Evolutionary conservation across 37 sponge, comb jelly and placozoan species (phyloP), one percentile per base, ranked within the genome.

Genomic region (Petrosia ficiformis): DNA sequence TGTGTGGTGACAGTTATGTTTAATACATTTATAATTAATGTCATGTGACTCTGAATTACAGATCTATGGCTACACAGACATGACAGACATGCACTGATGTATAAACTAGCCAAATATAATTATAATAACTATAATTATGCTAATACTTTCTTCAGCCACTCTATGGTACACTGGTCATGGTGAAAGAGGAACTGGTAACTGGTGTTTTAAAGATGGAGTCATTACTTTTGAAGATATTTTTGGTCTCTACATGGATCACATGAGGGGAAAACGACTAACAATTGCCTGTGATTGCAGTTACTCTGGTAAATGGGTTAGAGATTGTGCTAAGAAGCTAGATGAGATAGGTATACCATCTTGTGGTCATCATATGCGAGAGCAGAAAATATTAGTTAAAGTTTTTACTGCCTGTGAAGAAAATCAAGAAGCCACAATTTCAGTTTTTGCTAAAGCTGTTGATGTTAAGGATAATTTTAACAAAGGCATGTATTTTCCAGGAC

Each of bases 161-260:
- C n/a, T n/a, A n/a, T 48, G 54, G 54, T 48, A 48, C 54, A 48
- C 54, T 48, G 54, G 54, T 19, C 72, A 57, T 67, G 43, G 90
- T 81, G n/a, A n/a, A n/a, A n/a, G n/a, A n/a, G n/a, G n/a, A n/a
- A n/a, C n/a, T n/a, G n/a, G n/a, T n/a, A n/a, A n/a, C n/a, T n/a
- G n/a, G n/a, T n/a, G n/a, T n/a, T n/a, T n/a, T n/a, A n/a, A n/a
- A n/a, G n/a, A n/a, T 73, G 86, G 82, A 39, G 65, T 67, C 59
- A 81, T 90, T 58, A 70, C 76, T 31, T 79, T 89, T 57, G 74
- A 72, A n/a, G 89, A 89, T 32, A 39, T 89, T 19, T 11, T 76
- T 42, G 21, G 26, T 1, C 80, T 89, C 63, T 89, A 89, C 67
- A 57, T 60, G 43, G 59, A 44, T 2, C 39, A 64, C 61, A 75